Evolutionary conservation across 2,888 invertebrate species (phyloP).

Genomic region (Drosophila borealis): DNA sequence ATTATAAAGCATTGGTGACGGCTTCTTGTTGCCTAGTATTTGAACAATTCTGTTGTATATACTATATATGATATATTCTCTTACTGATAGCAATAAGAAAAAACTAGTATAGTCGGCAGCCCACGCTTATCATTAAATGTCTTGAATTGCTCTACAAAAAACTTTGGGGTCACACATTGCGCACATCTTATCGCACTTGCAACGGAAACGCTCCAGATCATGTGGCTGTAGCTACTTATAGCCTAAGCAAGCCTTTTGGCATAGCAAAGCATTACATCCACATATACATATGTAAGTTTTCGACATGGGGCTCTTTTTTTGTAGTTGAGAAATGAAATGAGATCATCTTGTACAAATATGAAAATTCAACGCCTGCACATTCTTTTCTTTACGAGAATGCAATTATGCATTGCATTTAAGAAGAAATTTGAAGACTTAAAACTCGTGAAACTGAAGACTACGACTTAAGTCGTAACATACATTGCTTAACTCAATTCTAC

Average conservation of each 20-base stretch:
- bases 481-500: no score
- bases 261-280: slow-evolving; percentile 13
- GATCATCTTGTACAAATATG: slow-evolving; percentile 39
- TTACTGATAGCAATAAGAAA: slow-evolving; percentile 34
- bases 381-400: slow-evolving; percentile 1
- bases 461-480: no score
- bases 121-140: slow-evolving; percentile 52
- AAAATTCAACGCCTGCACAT: slow-evolving; percentile 45
- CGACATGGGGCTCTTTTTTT: slow-evolving; percentile 1
- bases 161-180: slow-evolving; percentile 55
- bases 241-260: slow-evolving; percentile 11
- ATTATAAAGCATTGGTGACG: slow-evolving; percentile 10
- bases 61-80: not conserved
- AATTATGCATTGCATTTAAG: not conserved
- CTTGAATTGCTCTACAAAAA: slow-evolving; percentile 41
- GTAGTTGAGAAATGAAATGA: slow-evolving; percentile 35
- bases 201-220: slow-evolving; percentile 56
- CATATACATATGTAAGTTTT: slow-evolving; percentile 6
- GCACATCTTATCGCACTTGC: slow-evolving; percentile 66
- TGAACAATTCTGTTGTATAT: slow-evolving; percentile 15
- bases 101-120: slow-evolving; percentile 27
- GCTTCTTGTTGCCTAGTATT: slow-evolving; percentile 19
- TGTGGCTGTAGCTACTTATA: slow-evolving; percentile 22
- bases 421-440: not conserved
- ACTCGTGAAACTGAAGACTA: no score